Percentiles rank a stretch among this genome's conserved stretches.
Conservation (phyloP, 2,797 vertebrate genomes). For the Semaprochilodus insignis region DNA sequence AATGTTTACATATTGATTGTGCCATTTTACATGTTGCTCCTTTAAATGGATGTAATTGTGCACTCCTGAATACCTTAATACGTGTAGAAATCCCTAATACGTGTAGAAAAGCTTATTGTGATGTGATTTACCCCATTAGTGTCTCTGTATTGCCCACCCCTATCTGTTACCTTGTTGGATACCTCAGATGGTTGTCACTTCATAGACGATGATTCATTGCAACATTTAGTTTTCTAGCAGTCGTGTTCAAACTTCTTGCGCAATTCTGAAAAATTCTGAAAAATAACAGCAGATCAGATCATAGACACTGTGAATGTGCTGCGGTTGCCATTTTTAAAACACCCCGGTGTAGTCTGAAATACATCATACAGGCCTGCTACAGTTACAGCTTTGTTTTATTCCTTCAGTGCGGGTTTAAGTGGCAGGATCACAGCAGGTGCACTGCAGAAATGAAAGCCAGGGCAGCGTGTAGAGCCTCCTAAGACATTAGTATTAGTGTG, state of each 20-base stretch:
- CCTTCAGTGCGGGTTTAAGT: neutral
- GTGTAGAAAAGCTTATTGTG: too few species aligned
- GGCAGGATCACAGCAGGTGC: conserved; percentile 10
- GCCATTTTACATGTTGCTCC: too few species aligned
- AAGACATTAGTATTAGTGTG: neutral
- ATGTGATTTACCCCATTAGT: too few species aligned
- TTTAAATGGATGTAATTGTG: too few species aligned
- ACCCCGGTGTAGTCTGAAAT: neutral
- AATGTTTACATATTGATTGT: too few species aligned
- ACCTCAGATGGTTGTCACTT: too few species aligned
- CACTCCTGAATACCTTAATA: too few species aligned
- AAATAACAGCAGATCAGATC: neutral
- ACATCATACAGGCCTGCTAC: neutral
- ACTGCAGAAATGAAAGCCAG: neutral
- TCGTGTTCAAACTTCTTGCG: neutral
- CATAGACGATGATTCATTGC: too few species aligned
- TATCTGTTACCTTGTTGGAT: too few species aligned
- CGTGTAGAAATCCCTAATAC: too few species aligned
- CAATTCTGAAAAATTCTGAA: neutral
- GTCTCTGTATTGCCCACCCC: too few species aligned
- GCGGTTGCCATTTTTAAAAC: neutral
- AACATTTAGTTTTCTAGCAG: neutral
- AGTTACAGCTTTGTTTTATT: conserved; percentile 6
- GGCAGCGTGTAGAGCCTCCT: neutral
- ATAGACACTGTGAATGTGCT: neutral